Percentiles rank a stretch among this genome's conserved stretches.
These are phyloP conservation scores for Aethina tumida DNA, from an alignment of 1,140 invertebrate genomes.

Conservation along the genomic window DNA sequence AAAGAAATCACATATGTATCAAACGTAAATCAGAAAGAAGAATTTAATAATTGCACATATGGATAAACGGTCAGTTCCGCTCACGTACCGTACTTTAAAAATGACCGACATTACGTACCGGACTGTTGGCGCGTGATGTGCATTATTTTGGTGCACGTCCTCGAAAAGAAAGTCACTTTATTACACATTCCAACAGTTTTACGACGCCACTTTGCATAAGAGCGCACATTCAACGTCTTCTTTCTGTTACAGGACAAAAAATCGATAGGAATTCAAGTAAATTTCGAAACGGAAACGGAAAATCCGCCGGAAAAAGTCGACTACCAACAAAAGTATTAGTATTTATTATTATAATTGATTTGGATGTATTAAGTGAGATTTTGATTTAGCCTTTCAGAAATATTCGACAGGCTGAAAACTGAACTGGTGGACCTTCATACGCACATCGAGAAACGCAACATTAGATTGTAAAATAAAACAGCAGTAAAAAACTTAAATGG, in stretches of 20 bases:
- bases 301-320: constrained; percentile 11
- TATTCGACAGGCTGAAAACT: constrained; percentile 24
- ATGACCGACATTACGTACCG: no score
- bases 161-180: no score
- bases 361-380: neutral
- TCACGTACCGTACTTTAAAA: no score
- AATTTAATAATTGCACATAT: no score
- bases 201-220: no score
- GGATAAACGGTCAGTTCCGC: no score
- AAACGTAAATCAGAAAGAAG: no score
- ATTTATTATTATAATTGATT: constrained; percentile 1
- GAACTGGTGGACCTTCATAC: constrained; percentile 23
- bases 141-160: no score
- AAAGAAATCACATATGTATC: no score
- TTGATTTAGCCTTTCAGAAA: constrained; percentile 18
- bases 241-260: constrained; percentile 19
- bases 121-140: no score
- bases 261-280: constrained; percentile 27
- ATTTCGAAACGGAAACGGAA: constrained; percentile 17
- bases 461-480: constrained; percentile 16
- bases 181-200: no score
- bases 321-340: constrained; percentile 22
- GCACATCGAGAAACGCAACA: constrained; percentile 22
- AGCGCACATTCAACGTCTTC: no score
- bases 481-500: constrained; percentile 2